phyloP scores from a whole-genome alignment of 1,140 invertebrate genomes.

The Drosophila leontia region DNA sequence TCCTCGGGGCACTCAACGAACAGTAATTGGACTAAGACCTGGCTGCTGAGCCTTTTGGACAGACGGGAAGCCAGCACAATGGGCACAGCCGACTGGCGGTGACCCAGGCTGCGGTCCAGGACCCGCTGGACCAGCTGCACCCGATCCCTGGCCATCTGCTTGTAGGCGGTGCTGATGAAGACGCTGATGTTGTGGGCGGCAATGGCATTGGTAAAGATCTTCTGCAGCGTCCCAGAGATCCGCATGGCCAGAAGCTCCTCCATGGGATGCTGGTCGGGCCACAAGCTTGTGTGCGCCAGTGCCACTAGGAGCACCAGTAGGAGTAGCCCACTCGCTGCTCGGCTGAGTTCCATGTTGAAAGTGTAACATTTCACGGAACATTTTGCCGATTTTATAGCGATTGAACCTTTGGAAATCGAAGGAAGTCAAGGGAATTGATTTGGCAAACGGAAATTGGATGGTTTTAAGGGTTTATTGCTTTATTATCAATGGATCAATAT shows the following conservation, averaged over 20 bases:
- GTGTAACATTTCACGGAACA: not conserved
- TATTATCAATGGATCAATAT: not conserved
- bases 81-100: constrained; percentile 8
- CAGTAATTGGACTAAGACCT: constrained; percentile 23
- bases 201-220: constrained; percentile 35
- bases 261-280: constrained; percentile 4
- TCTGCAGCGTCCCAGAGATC: constrained; percentile 9
- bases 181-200: constrained; percentile 31
- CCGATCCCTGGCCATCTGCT: constrained; percentile 16
- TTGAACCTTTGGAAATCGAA: constrained; percentile 4
- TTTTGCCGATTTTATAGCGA: constrained; percentile 17
- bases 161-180: constrained; percentile 41
- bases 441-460: not conserved
- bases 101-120: constrained; percentile 10
- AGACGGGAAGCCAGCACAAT: constrained; percentile 27
- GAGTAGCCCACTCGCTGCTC: not conserved
- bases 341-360: constrained; percentile 11
- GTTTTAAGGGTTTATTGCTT: not conserved
- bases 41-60: not conserved
- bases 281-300: not conserved
- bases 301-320: not conserved
- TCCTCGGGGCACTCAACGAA: constrained; percentile 43
- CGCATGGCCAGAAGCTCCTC: not conserved
- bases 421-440: not conserved
- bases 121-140: constrained; percentile 15